phyloP scores from a whole-genome alignment of 1,140 invertebrate genomes.

The Caenorhabditis latens region DNA sequence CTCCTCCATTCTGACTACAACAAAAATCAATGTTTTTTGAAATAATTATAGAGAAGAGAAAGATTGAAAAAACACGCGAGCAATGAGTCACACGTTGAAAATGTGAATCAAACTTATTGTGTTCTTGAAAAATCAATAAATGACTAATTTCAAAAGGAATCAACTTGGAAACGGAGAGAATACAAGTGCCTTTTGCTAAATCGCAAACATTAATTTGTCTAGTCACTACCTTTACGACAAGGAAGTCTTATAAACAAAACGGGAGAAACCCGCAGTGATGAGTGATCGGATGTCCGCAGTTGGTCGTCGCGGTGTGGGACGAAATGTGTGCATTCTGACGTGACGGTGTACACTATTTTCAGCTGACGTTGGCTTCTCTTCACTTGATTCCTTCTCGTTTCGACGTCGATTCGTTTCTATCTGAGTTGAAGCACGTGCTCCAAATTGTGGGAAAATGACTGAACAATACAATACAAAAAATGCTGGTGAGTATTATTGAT shows the following conservation, averaged over 20 bases:
- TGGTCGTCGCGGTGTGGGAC: background rate
- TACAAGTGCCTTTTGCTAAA: too few relatives aligned
- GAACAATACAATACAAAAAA: conserved; percentile 35
- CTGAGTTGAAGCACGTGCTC: background rate
- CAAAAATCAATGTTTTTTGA: background rate
- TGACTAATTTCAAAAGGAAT: too few relatives aligned
- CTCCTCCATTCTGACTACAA: conserved; percentile 26
- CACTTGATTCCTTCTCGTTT: background rate
- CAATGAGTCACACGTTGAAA: too few relatives aligned
- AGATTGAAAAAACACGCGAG: too few relatives aligned
- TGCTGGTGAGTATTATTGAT: conserved; percentile 13
- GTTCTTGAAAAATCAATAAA: too few relatives aligned
- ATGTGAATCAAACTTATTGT: too few relatives aligned
- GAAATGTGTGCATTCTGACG: conserved; percentile 26
- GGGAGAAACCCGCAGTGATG: background rate
- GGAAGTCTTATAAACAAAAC: background rate
- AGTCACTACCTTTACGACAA: background rate
- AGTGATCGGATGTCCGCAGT: conserved; percentile 5
- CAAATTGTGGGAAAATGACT: background rate
- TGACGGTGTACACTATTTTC: conserved; percentile 24
- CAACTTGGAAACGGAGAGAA: too few relatives aligned
- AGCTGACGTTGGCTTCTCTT: conserved; percentile 22
- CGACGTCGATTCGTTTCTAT: background rate
- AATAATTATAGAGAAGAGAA: too few relatives aligned
- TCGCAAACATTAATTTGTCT: too few relatives aligned